phyloP scores from a whole-genome alignment of 30 jellyfish, hydroid and myxozoan species.

The Hydractinia symbiolongicarpus region DNA sequence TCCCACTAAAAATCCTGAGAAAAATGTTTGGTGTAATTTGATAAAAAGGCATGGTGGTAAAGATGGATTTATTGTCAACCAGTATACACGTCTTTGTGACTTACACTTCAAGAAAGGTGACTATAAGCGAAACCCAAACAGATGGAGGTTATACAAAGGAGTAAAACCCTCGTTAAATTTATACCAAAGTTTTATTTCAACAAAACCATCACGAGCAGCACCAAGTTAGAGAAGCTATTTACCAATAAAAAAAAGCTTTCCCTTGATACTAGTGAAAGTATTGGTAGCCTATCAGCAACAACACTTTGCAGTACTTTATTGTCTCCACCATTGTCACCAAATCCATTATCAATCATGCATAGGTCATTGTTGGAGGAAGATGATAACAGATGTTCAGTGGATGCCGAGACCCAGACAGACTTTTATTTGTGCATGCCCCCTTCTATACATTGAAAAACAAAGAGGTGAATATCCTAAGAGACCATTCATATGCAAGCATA shows the following conservation, averaged over 20 bases:
- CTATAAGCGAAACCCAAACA: too few relatives aligned
- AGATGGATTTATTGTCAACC: too few relatives aligned
- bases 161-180: conserved; percentile 6
- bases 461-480: too few relatives aligned
- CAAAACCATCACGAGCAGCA: conserved; percentile 13
- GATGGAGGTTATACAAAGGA: conserved; percentile 4
- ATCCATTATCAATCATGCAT: conserved; percentile 4
- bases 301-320: neutral
- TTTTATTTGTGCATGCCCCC: too few relatives aligned
- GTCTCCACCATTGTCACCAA: conserved; percentile 4
- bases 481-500: conserved; percentile 10
- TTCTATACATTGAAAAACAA: too few relatives aligned
- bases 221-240: neutral
- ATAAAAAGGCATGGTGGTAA: too few relatives aligned
- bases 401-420: conserved; percentile 12
- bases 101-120: too few relatives aligned
- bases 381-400: conserved; percentile 3
- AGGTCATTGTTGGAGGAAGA: neutral
- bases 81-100: too few relatives aligned
- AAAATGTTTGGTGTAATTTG: too few relatives aligned
- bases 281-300: neutral
- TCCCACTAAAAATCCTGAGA: too few relatives aligned
- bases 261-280: conserved; percentile 4
- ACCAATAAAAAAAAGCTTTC: conserved; percentile 7
- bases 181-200: neutral